Evolutionary conservation across 2,113 vertebrate species (phyloP).

Genomic region (Triplophysa dalaica): DNA sequence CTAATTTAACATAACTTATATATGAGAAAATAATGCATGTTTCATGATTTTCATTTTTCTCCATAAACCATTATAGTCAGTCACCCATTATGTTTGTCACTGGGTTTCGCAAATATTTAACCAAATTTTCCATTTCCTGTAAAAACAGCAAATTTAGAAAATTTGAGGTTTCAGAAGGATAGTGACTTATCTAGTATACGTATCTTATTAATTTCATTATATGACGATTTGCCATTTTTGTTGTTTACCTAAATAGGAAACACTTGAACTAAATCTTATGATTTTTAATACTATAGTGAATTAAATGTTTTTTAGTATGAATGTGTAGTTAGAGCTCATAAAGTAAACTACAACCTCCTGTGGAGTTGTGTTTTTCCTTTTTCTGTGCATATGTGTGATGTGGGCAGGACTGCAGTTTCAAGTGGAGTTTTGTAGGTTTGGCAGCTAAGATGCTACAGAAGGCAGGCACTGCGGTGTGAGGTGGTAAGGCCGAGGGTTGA

Average conservation of each 20-base stretch:
- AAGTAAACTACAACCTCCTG: constrained; percentile 17
- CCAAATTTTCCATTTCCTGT: too few relatives aligned
- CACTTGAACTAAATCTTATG: neutral
- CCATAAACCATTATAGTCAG: too few relatives aligned
- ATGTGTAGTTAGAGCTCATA: constrained; percentile 15
- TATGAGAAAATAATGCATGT: too few relatives aligned
- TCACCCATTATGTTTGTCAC: too few relatives aligned
- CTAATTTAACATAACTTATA: too few relatives aligned
- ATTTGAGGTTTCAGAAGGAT: too few relatives aligned
- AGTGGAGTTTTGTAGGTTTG: constrained; percentile 13
- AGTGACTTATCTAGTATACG: too few relatives aligned
- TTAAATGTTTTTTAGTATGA: constrained; percentile 11
- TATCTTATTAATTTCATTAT: too few relatives aligned
- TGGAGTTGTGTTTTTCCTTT: constrained; percentile 24
- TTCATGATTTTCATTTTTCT: too few relatives aligned
- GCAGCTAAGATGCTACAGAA: constrained; percentile 26
- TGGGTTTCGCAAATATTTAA: too few relatives aligned
- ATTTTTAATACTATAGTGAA: neutral
- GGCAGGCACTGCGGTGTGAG: constrained; percentile 15
- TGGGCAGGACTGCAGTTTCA: neutral
- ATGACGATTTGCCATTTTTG: neutral
- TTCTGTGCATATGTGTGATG: constrained; percentile 27
- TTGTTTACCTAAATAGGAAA: neutral
- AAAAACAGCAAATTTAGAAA: too few relatives aligned
- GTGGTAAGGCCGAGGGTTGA: neutral